These are phyloP conservation scores for Pogonus chalceus DNA, from an alignment of 1,140 invertebrate species.

Conservation along the genomic window DNA sequence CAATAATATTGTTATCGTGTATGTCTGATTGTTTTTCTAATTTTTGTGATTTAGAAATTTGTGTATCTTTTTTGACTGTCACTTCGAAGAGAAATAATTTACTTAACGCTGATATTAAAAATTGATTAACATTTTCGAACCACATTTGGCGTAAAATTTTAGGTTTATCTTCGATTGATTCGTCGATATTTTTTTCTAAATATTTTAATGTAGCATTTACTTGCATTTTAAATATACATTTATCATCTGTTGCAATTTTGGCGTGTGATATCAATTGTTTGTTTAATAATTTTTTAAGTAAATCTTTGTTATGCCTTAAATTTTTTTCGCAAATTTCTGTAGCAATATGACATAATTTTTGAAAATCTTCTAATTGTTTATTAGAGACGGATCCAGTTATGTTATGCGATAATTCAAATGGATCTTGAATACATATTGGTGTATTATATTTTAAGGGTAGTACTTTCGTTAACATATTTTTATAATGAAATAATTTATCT, in stretches of 20 bases:
- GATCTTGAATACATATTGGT: conserved; percentile 50
- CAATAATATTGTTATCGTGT: conserved; percentile 3
- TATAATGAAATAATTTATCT: conserved; percentile 36
- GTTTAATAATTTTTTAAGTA: conserved; percentile 10
- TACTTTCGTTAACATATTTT: conserved; percentile 27
- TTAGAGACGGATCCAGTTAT: conserved; percentile 31
- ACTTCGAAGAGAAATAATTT: conserved; percentile 17
- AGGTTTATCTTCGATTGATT: conserved; percentile 7
- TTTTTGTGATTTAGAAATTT: not conserved
- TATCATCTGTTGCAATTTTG: conserved; percentile 1
- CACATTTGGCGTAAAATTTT: conserved; percentile 10
- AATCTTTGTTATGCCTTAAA: not conserved
- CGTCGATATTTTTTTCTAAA: conserved; percentile 9
- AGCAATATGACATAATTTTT: conserved; percentile 16
- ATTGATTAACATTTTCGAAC: conserved; percentile 16
- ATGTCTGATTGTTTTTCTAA: conserved; percentile 13
- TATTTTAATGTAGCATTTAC: conserved; percentile 6
- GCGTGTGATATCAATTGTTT: not conserved
- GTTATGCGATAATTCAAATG: conserved; percentile 49
- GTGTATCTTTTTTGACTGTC: not conserved
- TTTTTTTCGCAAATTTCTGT: conserved; percentile 15
- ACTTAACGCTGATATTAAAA: conserved; percentile 13
- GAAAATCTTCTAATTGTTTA: conserved; percentile 23
- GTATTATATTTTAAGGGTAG: conserved; percentile 31
- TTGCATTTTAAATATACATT: conserved; percentile 11